Evolutionary conservation across 2,888 invertebrate genomes (phyloP), one percentile per base, ranked within the genome.

Genomic region (Gryllus longicercus): DNA sequence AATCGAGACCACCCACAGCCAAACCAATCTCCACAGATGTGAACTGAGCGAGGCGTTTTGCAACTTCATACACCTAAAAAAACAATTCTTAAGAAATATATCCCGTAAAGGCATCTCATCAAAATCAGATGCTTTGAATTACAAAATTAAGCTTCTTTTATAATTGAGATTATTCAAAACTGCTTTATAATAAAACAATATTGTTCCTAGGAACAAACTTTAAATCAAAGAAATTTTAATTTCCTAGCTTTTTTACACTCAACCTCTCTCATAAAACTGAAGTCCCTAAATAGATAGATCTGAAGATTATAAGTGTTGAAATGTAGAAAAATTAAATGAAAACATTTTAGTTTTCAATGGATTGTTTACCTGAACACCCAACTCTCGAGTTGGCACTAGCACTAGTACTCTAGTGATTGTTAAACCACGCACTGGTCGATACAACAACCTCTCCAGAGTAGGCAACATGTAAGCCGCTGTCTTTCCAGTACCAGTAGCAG

Each of bases 391-490:
- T 0, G 99, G 99, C 50, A 99, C 97, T 25, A 99, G 87, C 10
- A 99, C 95, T 11, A 99, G 88, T 0, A 99, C 99, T 83, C 96
- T 88, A 2, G 85, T 85, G 21, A 84, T 82, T 51, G 89, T 90
- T 11, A 85, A 85, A 84, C 87, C 92, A 51, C 92, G 91, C 63
- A 91, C 89, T 0, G 97, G 94, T 84, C 95, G 93, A 87, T 95
- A 98, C 16, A 99, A 87, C 82, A 99, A 90, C 82, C 99, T 91
- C 88, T 99, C 99, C 79, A 99, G 86, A 2, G 98, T 97, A 0
- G 99, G 99, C 84, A 99, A 88, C 96, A 99, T 98, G 87, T 98
- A 99, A 0, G 99, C 99, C 0, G 97, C 98, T 0, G 99, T 99
- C 90, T 99, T 99, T 79, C 99, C 98, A 11, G 96, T 94, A 79